Evolutionary conservation across 2,113 vertebrate genomes (phyloP).

Genomic region (Neolamprologus longior): DNA sequence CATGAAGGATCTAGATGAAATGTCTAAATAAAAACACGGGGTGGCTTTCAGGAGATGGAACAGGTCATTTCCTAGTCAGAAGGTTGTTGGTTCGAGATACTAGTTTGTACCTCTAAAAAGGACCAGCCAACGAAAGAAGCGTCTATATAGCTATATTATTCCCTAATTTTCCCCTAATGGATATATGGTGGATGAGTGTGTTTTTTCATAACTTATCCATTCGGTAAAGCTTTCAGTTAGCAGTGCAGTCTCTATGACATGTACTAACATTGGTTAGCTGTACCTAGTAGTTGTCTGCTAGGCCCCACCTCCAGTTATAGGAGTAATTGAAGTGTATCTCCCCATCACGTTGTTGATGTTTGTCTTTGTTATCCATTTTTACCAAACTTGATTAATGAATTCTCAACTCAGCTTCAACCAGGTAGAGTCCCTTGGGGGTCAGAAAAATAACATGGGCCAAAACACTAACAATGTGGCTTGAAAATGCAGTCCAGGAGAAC

Average conservation of each 20-base stretch:
- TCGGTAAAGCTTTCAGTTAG: background rate
- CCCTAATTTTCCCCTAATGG: background rate
- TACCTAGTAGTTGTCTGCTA: background rate
- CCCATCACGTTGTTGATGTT: background rate
- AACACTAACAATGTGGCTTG: background rate
- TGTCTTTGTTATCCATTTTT: background rate
- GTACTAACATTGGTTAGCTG: background rate
- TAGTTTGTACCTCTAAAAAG: background rate
- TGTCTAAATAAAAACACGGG: background rate
- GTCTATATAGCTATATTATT: background rate
- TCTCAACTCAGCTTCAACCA: background rate
- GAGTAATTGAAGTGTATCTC: background rate
- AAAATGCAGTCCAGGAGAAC: background rate
- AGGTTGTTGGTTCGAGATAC: background rate
- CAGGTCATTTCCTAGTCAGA: background rate
- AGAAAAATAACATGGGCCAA: background rate
- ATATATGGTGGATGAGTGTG: background rate
- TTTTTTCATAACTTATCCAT: background rate
- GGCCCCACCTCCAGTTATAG: background rate
- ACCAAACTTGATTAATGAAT: background rate
- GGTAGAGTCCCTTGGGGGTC: background rate
- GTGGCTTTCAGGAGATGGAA: background rate
- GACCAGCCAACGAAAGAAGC: background rate
- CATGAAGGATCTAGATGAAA: background rate
- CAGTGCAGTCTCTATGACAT: background rate